These are phyloP conservation scores for Aphidius gifuensis DNA, from an alignment of 1,140 invertebrate species.

Conservation along the genomic window DNA sequence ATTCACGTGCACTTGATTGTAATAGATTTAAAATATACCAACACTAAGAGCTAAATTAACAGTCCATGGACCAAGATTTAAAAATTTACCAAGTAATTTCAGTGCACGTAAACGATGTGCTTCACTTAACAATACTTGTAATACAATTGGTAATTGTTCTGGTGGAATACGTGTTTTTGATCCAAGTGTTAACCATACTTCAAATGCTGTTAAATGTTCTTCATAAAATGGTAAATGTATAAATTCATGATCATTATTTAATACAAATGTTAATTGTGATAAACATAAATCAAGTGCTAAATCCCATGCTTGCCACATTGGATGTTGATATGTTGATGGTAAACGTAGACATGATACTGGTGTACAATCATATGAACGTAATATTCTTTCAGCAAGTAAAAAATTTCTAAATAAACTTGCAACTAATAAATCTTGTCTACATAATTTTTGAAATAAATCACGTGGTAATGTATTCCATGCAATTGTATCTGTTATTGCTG, in stretches of 20 bases:
- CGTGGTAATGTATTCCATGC: constrained; percentile 95
- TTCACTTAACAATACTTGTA: constrained; percentile 96
- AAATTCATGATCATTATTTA: constrained; percentile 65
- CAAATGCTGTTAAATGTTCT: constrained; percentile 97
- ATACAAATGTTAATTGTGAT: constrained; percentile 78
- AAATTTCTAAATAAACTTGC: constrained; percentile 98
- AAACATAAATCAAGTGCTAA: constrained; percentile 91
- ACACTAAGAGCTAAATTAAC: constrained; percentile 94
- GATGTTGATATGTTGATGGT: constrained; percentile 83
- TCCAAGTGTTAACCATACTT: constrained; percentile 89
- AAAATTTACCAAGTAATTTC: constrained; percentile 90
- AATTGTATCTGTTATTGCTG: constrained; percentile 99
- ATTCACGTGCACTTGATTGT: constrained; percentile 88
- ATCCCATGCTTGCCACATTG: constrained; percentile 97
- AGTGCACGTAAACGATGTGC: constrained; percentile 92
- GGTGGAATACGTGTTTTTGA: constrained; percentile 77
- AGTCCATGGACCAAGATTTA: constrained; percentile 95
- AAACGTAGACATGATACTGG: constrained; percentile 88
- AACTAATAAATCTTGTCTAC: constrained; percentile 96
- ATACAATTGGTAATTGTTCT: constrained; percentile 95
- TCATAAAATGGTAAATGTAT: constrained; percentile 91
- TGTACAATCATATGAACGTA: constrained; percentile 94
- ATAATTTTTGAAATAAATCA: constrained; percentile 95
- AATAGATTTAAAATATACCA: constrained; percentile 96
- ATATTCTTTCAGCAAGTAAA: constrained; percentile 92